Base-by-base conservation (phyloP, 2,888 invertebrate species). In the Tryphoninae sp. region DNA sequence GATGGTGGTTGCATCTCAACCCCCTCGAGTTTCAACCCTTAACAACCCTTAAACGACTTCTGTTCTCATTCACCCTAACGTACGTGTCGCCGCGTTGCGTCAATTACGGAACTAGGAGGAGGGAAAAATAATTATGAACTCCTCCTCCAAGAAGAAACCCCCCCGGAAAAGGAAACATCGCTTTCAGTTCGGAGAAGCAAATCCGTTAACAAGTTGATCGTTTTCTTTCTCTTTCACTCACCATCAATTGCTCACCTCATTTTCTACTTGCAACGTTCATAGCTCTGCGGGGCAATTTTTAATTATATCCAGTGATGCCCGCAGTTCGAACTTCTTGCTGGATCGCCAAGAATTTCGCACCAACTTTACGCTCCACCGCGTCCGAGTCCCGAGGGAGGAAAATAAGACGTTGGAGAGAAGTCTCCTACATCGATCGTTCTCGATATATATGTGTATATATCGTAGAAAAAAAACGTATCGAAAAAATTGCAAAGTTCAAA, bases 71-170 rank as follows among this genome's bases (percentile, higher is more conserved):
- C 45, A 55, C 19, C 59, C 11, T 42, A 59, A 65, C 45, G 23
- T 22, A 59, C 51, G 9, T 22, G 69, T 61, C 51, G 59, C 58
- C 49, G 45, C 64, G 78, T 77, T 13, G 45, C 13, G 45, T 45
- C 45, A 45, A 11, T 68, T 42, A 77, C 71, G 74, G 33, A 51
- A 76, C 76, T 55, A 58, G 58, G 45, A 49, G 49, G 72, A 33
- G 65, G 72, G 55, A 58, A 77, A 75, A 78, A 78, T 81, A 74
- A 82, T 82, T 78, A 77, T 81, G 58, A 45, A 2, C 45, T 45
- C 33, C 33, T 7, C 33, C 33, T 33, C 6, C 13, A 13, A 45
- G 40, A 58, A 16, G 16, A 26, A 75, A 59, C 4, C 19, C 19
- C 8, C 16, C 19, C 8, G 16, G 55, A 55, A 22, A 55, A 16